Evolutionary conservation across 1,140 invertebrate genomes (phyloP), one percentile per base, ranked within the genome.

Genomic region (Frieseomelitta varia): DNA sequence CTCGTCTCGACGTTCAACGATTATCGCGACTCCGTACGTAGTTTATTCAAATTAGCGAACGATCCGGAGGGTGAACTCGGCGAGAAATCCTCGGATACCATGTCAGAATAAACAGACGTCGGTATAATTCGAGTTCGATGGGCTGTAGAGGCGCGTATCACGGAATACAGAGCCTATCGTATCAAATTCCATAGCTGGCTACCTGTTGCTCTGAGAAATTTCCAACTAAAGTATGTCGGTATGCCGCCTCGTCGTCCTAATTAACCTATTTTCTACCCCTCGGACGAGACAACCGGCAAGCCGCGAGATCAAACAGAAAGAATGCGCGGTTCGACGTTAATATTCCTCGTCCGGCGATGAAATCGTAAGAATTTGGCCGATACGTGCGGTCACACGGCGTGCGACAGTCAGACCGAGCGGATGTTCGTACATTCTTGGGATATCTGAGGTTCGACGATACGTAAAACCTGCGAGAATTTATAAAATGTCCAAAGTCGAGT

Each of bases 141-240:
- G 63, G 30, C 47, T 21, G 24, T 12, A 24, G 30, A 10, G 39
- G 39, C 8, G 53, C 55, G 47, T 71, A 83, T 73, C 34, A 58
- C 78, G n/a, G 73, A 80, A 80, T 74, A 67, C 51, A 68, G 39
- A 80, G 78, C 77, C 83, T 74, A 80, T 80, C 83, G 83, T 80
- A 84, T 80, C 77, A 80, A 84, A 84, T 84, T 84, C 83, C 69
- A 72, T 74, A 67, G 77, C 55, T n/a, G 76, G 27, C 83, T 80
- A 84, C 83, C 83, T 84, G 83, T 84, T 84, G 83, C 83, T 80
- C 56, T n/a, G 69, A 84, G 83, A 84, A 80, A 84, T 84, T 84
- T 73, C 78, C 83, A 74, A 65, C 77, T 56, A 67, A 84, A 80
- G 82, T 84, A 84, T 73, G 77, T 24, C 34, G 78, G 47, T 58